These are phyloP conservation scores for Anastrepha obliqua DNA, from an alignment of 1,140 invertebrate species.

Conservation along the genomic window DNA sequence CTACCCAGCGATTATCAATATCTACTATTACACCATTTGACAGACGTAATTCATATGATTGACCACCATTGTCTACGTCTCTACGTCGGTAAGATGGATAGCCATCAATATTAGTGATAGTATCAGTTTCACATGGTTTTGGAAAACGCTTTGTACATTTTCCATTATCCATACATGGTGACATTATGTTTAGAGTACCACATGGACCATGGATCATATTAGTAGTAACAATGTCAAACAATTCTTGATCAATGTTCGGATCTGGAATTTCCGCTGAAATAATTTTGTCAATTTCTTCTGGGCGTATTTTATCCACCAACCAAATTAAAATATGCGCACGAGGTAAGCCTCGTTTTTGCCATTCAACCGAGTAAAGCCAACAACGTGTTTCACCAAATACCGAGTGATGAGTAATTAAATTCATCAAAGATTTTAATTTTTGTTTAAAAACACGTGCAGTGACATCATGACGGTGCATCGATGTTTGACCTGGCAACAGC, in stretches of 20 bases:
- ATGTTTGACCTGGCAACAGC: constrained; percentile 66
- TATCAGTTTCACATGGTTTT: constrained; percentile 59
- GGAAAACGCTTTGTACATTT: constrained; percentile 65
- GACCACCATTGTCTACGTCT: constrained; percentile 57
- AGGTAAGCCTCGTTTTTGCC: too few species aligned
- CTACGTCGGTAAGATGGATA: constrained; percentile 72
- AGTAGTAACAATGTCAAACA: not conserved
- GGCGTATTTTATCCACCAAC: too few species aligned
- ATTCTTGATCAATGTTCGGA: constrained; percentile 56
- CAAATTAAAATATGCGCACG: too few species aligned
- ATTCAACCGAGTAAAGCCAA: constrained; percentile 64
- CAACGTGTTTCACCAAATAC: constrained; percentile 67
- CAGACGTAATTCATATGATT: constrained; percentile 62
- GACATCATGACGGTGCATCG: constrained; percentile 66
- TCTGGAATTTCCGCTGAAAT: constrained; percentile 76
- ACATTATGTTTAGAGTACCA: not conserved
- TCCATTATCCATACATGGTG: constrained; percentile 73
- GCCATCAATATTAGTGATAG: constrained; percentile 66
- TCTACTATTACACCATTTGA: constrained; percentile 57
- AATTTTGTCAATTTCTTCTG: too few species aligned
- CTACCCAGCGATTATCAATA: constrained; percentile 57
- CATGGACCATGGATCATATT: not conserved
- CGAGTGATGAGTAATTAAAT: constrained; percentile 62
- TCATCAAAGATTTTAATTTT: constrained; percentile 64
- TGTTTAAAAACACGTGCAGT: constrained; percentile 58